Evolutionary conservation across 2,888 invertebrate genomes (phyloP), one percentile per base, ranked within the genome.

Genomic region (Ophonus ardosiacus): DNA sequence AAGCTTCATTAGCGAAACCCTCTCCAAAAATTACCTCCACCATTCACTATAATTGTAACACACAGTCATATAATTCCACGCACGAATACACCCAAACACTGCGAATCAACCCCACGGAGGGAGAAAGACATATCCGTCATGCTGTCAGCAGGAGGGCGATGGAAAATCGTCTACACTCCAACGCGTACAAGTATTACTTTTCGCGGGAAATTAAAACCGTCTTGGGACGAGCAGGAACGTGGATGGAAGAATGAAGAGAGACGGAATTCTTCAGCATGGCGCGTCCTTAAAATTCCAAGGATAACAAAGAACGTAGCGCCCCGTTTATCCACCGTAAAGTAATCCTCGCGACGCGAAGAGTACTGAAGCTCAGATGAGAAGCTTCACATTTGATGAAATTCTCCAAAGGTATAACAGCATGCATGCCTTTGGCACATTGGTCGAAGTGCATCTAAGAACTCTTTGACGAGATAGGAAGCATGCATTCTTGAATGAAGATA

Each of bases 201-300:
- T 61, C 81, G 63, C 65, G 81, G 61, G 81, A 61, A 79, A 79
- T 79, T 79, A 79, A 79, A 79, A 79, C 79, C 79, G 79, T 79
- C 79, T 38, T 43, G 81, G 81, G 40, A 81, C 43, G 63, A 56
- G 65, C 8, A 10, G 63, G 81, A 38, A 81, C 61, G 59, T 17
- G 18, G 38, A n/a, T 18, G 24, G 59, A 17, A 40, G 59, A 38
- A 56, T 31, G 79, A 38, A 57, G 38, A n/a, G 15, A 56, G 79
- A 59, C 31, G 79, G 81, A 43, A 81, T 81, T 81, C 81, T 81
- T 81, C 40, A 80, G 59, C 59, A 15, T 21, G 18, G 57, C 56
- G 57, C 78, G 63, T 80, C 81, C 68, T 71, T 68, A 81, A 81
- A 81, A 81, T 81, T 81, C 81, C 81, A 68, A 56, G 81, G 68